Percentiles rank a stretch among this genome's conserved stretches.
Evolutionary conservation across 2,797 vertebrate species (phyloP).

Genomic region (Hybognathus amarus): DNA sequence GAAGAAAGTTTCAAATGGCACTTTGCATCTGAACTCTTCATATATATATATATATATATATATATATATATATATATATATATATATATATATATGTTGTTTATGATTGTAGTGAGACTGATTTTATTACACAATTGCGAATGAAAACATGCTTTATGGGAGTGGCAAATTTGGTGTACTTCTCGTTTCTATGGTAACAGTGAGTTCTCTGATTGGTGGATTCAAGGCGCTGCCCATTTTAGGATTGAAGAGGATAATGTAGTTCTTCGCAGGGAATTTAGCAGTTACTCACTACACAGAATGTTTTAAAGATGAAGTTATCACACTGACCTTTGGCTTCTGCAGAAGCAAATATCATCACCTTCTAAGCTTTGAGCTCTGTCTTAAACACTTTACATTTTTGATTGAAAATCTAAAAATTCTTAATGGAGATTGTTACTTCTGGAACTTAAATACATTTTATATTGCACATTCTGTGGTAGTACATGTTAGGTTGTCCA

Average conservation of each 20-base stretch:
- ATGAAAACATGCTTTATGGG: not conserved
- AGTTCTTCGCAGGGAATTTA: not conserved
- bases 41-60: no score
- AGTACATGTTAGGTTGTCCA: constrained; percentile 5
- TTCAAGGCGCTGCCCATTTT: not conserved
- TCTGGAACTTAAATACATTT: not conserved
- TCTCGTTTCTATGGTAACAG: constrained; percentile 2
- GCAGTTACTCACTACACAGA: not conserved
- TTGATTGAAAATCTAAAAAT: not conserved
- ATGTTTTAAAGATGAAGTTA: not conserved
- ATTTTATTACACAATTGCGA: not conserved
- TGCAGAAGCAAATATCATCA: not conserved
- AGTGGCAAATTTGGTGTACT: not conserved
- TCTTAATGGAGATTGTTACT: no score
- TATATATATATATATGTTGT: not conserved
- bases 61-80: not conserved
- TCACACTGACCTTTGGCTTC: constrained; percentile 3
- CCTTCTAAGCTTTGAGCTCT: not conserved
- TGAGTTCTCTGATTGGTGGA: constrained; percentile 4
- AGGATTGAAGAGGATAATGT: not conserved
- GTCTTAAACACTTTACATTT: not conserved
- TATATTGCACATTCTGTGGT: not conserved
- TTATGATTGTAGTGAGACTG: not conserved
- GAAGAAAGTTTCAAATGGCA: no score
- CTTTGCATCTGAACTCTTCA: no score